Conservation (phyloP, 2,797 vertebrate species). For the Glossophaga mutica region DNA sequence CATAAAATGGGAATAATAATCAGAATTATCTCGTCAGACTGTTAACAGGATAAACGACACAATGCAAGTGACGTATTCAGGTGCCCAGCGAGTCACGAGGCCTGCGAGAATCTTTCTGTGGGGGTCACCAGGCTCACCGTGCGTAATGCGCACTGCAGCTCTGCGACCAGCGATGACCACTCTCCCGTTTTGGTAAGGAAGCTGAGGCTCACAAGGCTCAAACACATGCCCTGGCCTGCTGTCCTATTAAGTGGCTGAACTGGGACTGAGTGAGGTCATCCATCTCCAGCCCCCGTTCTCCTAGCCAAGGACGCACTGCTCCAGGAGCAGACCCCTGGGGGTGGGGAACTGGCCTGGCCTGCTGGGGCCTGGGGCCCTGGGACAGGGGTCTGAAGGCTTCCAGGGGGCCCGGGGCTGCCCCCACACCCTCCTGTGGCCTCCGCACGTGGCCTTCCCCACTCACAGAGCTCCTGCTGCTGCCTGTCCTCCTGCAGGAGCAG, state of each 20-base stretch:
- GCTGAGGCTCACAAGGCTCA: not conserved
- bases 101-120: not conserved
- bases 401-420: too few relatives aligned
- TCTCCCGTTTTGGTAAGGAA: not conserved
- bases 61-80: not conserved
- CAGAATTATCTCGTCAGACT: not conserved
- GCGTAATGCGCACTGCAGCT: fast-evolving
- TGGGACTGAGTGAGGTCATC: not conserved
- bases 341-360: not conserved
- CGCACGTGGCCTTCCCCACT: not conserved
- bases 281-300: not conserved
- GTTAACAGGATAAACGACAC: not conserved
- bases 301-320: not conserved
- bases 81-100: not conserved
- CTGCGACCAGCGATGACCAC: not conserved
- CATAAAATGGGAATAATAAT: not conserved
- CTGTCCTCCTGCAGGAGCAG: not conserved
- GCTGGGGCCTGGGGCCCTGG: not conserved
- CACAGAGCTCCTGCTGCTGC: not conserved
- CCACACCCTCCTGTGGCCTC: not conserved
- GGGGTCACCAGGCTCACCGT: not conserved
- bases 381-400: not conserved
- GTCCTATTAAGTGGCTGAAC: not conserved
- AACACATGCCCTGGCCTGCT: not conserved
- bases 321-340: not conserved